Percentiles rank a stretch among this genome's conserved stretches.
Conservation (phyloP, 2,888 invertebrate species). For the Andrena bicolor region DNA sequence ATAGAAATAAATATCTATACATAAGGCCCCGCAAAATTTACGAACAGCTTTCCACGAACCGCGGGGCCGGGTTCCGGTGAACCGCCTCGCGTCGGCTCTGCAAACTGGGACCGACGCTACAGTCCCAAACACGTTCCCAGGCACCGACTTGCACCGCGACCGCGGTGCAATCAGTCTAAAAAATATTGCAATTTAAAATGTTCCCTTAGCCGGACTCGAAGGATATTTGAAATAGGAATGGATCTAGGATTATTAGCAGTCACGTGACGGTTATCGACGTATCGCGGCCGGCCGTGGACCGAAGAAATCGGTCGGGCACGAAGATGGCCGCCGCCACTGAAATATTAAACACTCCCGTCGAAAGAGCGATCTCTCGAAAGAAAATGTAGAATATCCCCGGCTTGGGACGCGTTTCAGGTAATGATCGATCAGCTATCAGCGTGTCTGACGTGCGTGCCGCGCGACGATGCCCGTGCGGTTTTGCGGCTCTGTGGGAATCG, state of each 20-base stretch:
- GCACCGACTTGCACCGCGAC: too few species aligned
- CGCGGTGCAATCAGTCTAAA: too few species aligned
- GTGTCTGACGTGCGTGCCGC: constrained; percentile 8
- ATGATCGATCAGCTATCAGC: constrained; percentile 47
- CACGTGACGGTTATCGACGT: constrained; percentile 81
- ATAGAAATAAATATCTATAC: too few species aligned
- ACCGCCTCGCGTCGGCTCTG: too few species aligned
- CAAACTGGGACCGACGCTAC: too few species aligned
- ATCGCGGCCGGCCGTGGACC: constrained; percentile 72
- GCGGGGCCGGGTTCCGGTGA: too few species aligned
- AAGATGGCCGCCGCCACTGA: constrained; percentile 80
- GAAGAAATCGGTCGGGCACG: constrained; percentile 69
- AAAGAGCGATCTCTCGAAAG: constrained; percentile 69
- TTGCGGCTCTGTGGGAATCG: constrained; percentile 17
- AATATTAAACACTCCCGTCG: constrained; percentile 73
- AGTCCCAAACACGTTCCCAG: too few species aligned
- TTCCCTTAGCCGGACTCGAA: too few species aligned
- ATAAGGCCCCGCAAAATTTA: too few species aligned
- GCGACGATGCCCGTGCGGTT: neutral
- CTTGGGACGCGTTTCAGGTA: constrained; percentile 75
- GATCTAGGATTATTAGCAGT: constrained; percentile 46
- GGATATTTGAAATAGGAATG: constrained; percentile 29
- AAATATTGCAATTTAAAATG: too few species aligned
- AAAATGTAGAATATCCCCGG: constrained; percentile 78
- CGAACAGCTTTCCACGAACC: too few species aligned